Percentiles rank a stretch among this genome's conserved stretches.
These are phyloP conservation scores for Dipodomys merriami DNA, from an alignment of 2,113 vertebrate genomes.

Conservation along the genomic window DNA sequence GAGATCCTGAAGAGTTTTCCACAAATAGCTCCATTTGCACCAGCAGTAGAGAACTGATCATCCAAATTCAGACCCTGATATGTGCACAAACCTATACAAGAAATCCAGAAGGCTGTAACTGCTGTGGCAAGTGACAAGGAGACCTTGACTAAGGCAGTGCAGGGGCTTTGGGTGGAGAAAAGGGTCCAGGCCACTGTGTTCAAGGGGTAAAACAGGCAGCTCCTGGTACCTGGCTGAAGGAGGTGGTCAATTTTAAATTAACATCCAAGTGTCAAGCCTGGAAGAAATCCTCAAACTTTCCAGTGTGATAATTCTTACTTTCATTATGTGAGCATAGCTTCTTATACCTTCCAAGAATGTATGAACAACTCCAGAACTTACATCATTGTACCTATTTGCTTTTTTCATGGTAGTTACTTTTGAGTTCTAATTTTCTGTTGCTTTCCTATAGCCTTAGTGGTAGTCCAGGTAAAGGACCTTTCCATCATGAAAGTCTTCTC, in stretches of 20 bases:
- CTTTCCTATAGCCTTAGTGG: neutral
- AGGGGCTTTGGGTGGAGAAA: neutral
- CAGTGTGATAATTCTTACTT: neutral
- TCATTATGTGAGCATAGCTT: neutral
- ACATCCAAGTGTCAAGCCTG: neutral
- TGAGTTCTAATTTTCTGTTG: neutral
- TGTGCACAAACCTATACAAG: no score
- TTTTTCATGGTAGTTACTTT: neutral
- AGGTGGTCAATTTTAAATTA: neutral
- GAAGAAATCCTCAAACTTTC: neutral
- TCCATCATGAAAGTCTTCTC: neutral
- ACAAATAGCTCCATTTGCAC: neutral
- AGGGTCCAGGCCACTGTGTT: accelerated
- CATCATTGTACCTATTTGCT: no score
- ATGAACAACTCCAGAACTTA: neutral
- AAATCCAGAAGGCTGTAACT: neutral
- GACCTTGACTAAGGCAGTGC: neutral
- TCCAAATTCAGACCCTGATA: neutral
- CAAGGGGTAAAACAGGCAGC: neutral
- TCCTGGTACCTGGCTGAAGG: accelerated
- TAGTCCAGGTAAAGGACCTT: neutral
- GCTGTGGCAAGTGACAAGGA: neutral
- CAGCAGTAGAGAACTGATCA: neutral
- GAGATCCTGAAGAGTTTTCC: neutral
- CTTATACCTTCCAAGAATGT: neutral